Percentiles rank a stretch among this genome's conserved stretches.
Evolutionary conservation across 2,797 vertebrate species (phyloP).

Genomic region (Acanthopagrus latus): DNA sequence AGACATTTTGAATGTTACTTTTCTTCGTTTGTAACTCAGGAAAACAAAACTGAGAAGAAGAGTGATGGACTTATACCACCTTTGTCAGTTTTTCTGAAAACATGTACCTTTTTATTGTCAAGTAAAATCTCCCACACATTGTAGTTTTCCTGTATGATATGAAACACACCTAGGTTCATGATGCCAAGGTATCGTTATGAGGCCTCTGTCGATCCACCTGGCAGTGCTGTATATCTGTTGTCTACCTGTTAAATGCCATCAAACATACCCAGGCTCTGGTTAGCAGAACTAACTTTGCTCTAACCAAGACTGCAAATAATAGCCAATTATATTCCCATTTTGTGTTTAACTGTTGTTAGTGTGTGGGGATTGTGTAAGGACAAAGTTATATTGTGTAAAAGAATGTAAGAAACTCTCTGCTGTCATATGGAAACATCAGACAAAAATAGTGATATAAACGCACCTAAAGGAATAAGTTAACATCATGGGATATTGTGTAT

Average conservation of each 20-base stretch:
- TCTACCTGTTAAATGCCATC: slow-evolving; percentile 53
- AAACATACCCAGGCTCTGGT: slow-evolving; percentile 59
- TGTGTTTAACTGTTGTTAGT: slow-evolving; percentile 46
- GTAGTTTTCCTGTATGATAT: slow-evolving; percentile 6
- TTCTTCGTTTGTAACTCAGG: slow-evolving; percentile 20
- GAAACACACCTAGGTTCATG: slow-evolving; percentile 36
- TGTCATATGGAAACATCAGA: slow-evolving; percentile 40
- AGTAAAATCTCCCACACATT: slow-evolving; percentile 24
- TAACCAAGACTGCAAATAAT: slow-evolving; percentile 53
- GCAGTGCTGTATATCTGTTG: slow-evolving; percentile 45
- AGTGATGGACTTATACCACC: neutral
- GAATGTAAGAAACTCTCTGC: slow-evolving; percentile 21
- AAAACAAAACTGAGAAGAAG: neutral
- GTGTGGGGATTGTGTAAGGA: slow-evolving; percentile 4
- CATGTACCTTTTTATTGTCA: neutral
- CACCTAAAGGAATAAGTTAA: too few species aligned
- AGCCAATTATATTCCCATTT: slow-evolving; percentile 26
- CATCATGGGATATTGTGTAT: too few species aligned
- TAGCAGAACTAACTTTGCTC: slow-evolving; percentile 52
- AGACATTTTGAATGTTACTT: slow-evolving; percentile 59
- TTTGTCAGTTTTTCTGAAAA: slow-evolving; percentile 17
- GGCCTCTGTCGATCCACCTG: slow-evolving; percentile 33
- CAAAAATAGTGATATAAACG: too few species aligned
- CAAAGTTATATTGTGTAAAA: neutral
- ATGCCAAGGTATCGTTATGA: slow-evolving; percentile 52